Conservation (phyloP, 30 jellyfish, hydroid and myxozoan genomes). For the Pelagia noctiluca region DNA sequence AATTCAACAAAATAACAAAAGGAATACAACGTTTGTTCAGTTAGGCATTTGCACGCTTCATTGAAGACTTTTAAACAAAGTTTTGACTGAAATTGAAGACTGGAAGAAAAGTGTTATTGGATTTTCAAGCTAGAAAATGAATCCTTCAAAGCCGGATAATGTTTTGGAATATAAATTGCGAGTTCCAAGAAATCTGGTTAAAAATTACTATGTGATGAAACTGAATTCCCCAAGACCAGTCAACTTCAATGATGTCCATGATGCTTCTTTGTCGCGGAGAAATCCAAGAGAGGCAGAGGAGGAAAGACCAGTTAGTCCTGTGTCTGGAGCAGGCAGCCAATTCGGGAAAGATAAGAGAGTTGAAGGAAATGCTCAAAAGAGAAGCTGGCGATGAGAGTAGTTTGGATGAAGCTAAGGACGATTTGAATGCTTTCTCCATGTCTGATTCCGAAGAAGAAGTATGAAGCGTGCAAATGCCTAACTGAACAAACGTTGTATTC, state of each 20-base stretch:
- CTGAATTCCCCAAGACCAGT: constrained; percentile 87
- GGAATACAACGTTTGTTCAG: too few relatives aligned
- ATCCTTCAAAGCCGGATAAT: constrained; percentile 45
- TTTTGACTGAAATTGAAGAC: too few relatives aligned
- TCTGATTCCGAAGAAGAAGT: too few relatives aligned
- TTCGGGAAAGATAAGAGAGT: constrained; percentile 88
- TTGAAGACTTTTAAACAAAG: too few relatives aligned
- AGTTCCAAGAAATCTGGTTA: constrained; percentile 93
- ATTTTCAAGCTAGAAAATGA: constrained; percentile 30
- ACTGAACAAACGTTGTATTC: too few relatives aligned
- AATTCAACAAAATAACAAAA: too few relatives aligned
- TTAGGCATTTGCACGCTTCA: too few relatives aligned
- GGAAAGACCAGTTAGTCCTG: constrained; percentile 48
- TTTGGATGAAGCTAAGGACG: constrained; percentile 85
- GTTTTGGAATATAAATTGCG: constrained; percentile 81
- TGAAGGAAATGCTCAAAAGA: constrained; percentile 82
- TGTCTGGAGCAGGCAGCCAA: constrained; percentile 96
- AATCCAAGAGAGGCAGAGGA: constrained; percentile 77
- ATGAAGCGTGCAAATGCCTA: too few relatives aligned
- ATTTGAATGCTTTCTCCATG: too few relatives aligned
- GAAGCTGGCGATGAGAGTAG: constrained; percentile 85
- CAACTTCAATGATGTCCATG: constrained; percentile 68
- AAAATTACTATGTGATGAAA: constrained; percentile 88
- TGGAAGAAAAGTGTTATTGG: too few relatives aligned
- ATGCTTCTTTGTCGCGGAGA: constrained; percentile 87